Percentiles rank a stretch among this genome's conserved stretches.
These are phyloP conservation scores for Poecilia latipinna DNA, from an alignment of 2,113 vertebrate species.

Conservation along the genomic window DNA sequence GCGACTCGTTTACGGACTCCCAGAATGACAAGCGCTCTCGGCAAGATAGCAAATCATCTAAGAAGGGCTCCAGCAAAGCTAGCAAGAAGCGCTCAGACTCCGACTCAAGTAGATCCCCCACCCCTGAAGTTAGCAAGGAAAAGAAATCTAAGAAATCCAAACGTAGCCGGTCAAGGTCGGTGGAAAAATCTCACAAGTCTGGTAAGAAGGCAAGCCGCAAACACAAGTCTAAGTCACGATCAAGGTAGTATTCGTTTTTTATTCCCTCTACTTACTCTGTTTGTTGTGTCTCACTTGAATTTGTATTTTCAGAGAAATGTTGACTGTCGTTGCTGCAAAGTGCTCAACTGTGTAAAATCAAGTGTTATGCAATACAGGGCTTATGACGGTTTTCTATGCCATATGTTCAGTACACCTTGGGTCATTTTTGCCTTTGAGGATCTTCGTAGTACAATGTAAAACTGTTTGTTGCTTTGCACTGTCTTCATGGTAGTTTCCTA, in stretches of 20 bases:
- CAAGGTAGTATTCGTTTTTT: slow-evolving; percentile 99
- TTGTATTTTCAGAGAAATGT: slow-evolving; percentile 35
- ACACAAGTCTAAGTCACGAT: slow-evolving; percentile 99
- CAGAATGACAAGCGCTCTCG: slow-evolving; percentile 86
- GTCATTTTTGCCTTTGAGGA: background rate
- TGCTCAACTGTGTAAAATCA: slow-evolving; percentile 18
- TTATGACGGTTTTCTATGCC: slow-evolving; percentile 1
- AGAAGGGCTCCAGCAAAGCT: slow-evolving; percentile 88
- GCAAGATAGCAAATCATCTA: slow-evolving; percentile 87
- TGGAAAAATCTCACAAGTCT: slow-evolving; percentile 99
- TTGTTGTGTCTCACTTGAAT: slow-evolving; percentile 78
- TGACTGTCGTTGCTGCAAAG: slow-evolving; percentile 23
- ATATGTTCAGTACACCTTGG: background rate
- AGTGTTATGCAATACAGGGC: slow-evolving; percentile 18
- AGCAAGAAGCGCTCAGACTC: slow-evolving; percentile 92
- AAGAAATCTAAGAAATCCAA: slow-evolving; percentile 98
- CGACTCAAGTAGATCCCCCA: slow-evolving; percentile 94
- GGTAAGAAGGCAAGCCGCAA: slow-evolving; percentile 99
- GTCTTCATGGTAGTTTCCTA: slow-evolving; percentile 14
- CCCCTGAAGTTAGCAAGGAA: slow-evolving; percentile 95
- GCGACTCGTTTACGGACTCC: slow-evolving; percentile 83
- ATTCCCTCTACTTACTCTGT: slow-evolving; percentile 68
- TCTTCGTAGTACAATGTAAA: background rate
- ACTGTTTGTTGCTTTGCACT: slow-evolving; percentile 17
- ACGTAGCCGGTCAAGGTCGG: slow-evolving; percentile 96